Conservation (phyloP, 2,888 invertebrate genomes). For the Neoascia interrupta region DNA sequence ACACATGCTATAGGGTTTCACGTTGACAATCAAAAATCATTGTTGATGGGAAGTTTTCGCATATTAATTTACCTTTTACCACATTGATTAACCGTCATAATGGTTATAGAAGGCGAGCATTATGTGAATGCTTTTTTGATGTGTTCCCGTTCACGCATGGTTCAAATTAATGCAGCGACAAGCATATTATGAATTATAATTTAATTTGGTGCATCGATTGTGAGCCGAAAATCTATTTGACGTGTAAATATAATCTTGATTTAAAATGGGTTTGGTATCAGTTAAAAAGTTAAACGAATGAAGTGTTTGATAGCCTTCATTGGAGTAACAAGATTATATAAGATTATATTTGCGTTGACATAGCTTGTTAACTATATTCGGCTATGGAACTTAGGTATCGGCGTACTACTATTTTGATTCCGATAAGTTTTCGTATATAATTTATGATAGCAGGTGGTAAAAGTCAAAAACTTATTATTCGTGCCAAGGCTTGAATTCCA, state of each 20-base stretch:
- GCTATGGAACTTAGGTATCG: too few species aligned
- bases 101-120: background rate
- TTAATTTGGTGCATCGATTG: constrained; percentile 37
- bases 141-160: background rate
- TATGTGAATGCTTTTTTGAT: constrained; percentile 1
- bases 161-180: constrained; percentile 11
- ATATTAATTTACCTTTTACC: constrained; percentile 46
- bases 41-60: constrained; percentile 16
- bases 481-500: too few species aligned
- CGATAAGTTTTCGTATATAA: too few species aligned
- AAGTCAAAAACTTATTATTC: too few species aligned
- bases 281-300: too few species aligned
- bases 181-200: constrained; percentile 32
- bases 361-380: too few species aligned
- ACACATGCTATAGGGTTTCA: background rate
- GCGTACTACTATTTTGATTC: too few species aligned
- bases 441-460: too few species aligned
- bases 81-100: constrained; percentile 31
- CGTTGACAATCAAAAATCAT: constrained; percentile 10
- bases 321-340: too few species aligned
- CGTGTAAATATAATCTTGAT: constrained; percentile 6
- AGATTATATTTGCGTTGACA: too few species aligned
- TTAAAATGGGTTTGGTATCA: too few species aligned
- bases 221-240: constrained; percentile 8
- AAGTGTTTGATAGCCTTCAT: too few species aligned